Base-by-base conservation (phyloP, 2,113 vertebrate species). In the Varanus salvator region DNA sequence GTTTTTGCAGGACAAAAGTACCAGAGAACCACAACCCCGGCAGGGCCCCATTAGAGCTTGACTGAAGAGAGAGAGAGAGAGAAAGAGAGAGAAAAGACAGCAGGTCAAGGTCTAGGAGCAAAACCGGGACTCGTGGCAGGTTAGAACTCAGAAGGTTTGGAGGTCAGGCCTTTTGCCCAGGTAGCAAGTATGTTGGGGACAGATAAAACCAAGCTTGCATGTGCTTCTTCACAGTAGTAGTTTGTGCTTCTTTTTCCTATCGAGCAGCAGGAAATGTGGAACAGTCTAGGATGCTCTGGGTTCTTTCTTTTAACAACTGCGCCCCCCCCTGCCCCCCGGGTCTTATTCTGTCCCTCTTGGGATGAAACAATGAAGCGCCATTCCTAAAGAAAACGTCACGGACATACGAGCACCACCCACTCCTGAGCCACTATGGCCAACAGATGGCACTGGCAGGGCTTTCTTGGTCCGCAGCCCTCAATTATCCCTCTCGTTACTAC, bases 401-500 rank as follows among this genome's bases (percentile, higher is more conserved):
- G n/a, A 48, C n/a, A 71, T 34, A 2, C 64, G 7, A 60, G 21
- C 60, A 38, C 83, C 93, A 86, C 88, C 87, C 87, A 90, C 85
- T 92, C 31, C 78, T 85, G 85, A 85, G 88, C 64, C 8, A 8
- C 91, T 94, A 93, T 57, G 89, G 38, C 93, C 93, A 95, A 90
- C 95, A 97, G 96, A 97, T 96, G 95, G 96, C 90, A 91, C 44
- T 93, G 93, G 95, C 95, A 91, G 38, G 23, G 38, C 31, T 78
- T 27, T 0, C 86, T 6, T 96, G 95, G 95, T 96, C 94, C 77
- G 52, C 87, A 93, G 93, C 94, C 31, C 0, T 90, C 95, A 94
- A 69, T 96, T 94, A 95, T 93, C 95, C 94, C 94, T 91, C 95
- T 91, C 6, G 94, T 96, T 96, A 95, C 95, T 95, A 93, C 87